Evolutionary conservation across 2,797 vertebrate species (phyloP), one percentile per base, ranked within the genome.

Genomic region (Menidia menidia): DNA sequence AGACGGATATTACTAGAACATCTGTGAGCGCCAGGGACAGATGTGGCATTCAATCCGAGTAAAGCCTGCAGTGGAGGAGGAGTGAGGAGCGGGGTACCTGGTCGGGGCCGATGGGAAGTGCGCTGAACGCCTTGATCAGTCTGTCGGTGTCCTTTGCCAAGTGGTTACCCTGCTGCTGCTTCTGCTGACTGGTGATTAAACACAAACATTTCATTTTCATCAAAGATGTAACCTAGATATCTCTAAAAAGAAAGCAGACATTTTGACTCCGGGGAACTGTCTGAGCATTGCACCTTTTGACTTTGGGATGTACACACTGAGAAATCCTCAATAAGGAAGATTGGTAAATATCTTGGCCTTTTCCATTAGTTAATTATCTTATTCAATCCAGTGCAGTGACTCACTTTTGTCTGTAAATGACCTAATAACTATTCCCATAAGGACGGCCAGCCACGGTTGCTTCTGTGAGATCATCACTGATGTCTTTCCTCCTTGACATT

Each of bases 101-200:
- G 87, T 98, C 97, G 18, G 92, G 77, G 12, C 93, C 92, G 10
- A 95, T 94, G 41, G 97, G 96, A 81, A 98, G 93, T 30, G 93
- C 92, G 73, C 93, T 94, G 91, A 98, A 99, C 4, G 96, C 92
- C 86, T 98, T 99, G 77, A 99, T 95, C 75, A 93, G 94, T 83
- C 92, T 95, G 88, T 98, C 98, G 7, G 97, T 99, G 80, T 97
- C 96, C 92, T 98, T 99, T 68, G 97, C 98, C 45, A 99, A 94
- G 13, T 96, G 96, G 89, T 96, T 98, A 39, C 95, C 96, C 74
- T 95, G 94, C 41, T 98, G 97, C 85, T 96, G 95, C 75, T 97
- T 97, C 91, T 98, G 96, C 68, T 97, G 96, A 88, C 98, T 99
- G 81, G 57, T 80, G 53, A 75, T n/a, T 43, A 57, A 66, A 87